These are phyloP conservation scores for Triops longicaudatus DNA, from an alignment of 1,140 invertebrate genomes.

Conservation along the genomic window DNA sequence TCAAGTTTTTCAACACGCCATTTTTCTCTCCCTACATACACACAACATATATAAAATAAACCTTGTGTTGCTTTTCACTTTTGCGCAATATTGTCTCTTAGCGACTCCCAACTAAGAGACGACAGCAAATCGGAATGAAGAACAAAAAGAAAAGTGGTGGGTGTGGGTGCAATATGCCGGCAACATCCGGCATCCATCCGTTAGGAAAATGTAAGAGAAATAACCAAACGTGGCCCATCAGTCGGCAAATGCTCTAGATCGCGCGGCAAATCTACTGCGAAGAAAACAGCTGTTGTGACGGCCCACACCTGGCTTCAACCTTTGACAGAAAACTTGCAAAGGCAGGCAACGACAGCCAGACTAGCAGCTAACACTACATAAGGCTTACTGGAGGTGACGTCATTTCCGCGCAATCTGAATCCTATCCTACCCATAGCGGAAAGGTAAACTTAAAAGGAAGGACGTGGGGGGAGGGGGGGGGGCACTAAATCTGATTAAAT, in stretches of 20 bases:
- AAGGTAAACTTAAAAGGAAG: neutral
- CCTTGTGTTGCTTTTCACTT: neutral
- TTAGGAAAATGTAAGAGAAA: neutral
- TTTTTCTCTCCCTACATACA: neutral
- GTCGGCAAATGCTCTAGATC: conserved; percentile 8
- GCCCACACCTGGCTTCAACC: conserved; percentile 13
- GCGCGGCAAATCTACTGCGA: neutral
- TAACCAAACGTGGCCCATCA: conserved; percentile 6
- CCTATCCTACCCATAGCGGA: neutral
- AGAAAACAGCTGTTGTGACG: conserved; percentile 14
- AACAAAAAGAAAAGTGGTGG: neutral
- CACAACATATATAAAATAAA: neutral
- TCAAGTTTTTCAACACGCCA: neutral
- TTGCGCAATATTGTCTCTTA: neutral
- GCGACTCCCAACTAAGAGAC: neutral
- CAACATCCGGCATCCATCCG: too few species aligned
- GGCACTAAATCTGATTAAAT: neutral
- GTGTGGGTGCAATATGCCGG: neutral
- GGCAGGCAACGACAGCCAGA: conserved; percentile 5
- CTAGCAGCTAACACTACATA: conserved; percentile 13
- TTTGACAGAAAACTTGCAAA: conserved; percentile 15
- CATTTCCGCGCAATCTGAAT: conserved; percentile 2
- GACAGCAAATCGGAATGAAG: neutral
- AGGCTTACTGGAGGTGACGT: neutral
- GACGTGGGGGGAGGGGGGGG: too few species aligned